A percentile compares a stretch with the other conserved stretches of the same genome.
These are phyloP conservation scores for Canis aureus DNA, from an alignment of 2,113 vertebrate genomes.

Conservation along the genomic window DNA sequence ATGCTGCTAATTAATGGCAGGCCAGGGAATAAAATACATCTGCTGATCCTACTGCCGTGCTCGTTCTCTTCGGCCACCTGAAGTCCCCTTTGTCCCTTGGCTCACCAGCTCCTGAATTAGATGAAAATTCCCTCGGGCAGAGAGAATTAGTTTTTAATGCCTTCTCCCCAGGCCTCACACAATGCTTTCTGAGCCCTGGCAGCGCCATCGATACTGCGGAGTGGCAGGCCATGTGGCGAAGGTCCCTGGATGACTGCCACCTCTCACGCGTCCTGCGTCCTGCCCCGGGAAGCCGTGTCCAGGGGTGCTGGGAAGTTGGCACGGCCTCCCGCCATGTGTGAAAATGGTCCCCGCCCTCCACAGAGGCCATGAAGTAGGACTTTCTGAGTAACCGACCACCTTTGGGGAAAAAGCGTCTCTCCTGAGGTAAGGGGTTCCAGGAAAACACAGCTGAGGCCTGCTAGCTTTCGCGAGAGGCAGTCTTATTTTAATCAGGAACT, in stretches of 20 bases:
- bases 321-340: conserved; percentile 42
- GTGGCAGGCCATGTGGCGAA: not conserved
- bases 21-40: not conserved
- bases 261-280: not conserved
- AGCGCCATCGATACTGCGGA: not conserved
- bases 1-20: not conserved
- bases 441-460: conserved; percentile 59
- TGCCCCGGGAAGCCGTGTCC: not conserved
- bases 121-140: conserved; percentile 52
- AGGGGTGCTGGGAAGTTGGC: not conserved
- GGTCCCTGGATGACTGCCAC: conserved; percentile 64
- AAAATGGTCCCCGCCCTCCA: not conserved
- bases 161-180: not conserved
- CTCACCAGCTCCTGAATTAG: conserved; percentile 65
- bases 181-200: conserved; percentile 69
- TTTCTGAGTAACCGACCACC: not conserved
- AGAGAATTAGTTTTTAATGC: conserved; percentile 58
- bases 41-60: not conserved
- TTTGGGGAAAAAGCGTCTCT: not conserved
- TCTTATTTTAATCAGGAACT: not conserved
- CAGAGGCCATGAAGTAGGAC: not conserved
- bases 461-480: not conserved
- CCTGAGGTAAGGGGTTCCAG: conserved; percentile 38
- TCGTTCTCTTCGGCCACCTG: not conserved
- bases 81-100: conserved; percentile 36